Conservation (phyloP, 1,140 invertebrate species). For the Heliconius hewitsoni region DNA sequence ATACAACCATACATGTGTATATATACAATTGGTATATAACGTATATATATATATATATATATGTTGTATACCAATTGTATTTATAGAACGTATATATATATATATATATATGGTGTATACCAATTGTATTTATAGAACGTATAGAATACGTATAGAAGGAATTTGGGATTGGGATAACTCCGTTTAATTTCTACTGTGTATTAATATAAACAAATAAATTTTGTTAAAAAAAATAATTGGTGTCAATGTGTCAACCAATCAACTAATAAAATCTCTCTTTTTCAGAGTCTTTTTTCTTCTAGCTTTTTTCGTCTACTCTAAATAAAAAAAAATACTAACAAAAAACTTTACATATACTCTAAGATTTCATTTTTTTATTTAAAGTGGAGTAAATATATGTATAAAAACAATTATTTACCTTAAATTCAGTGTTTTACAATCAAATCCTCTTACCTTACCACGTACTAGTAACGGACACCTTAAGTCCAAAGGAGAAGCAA, state of each 20-base stretch:
- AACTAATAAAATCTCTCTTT: no score
- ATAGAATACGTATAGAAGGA: not conserved
- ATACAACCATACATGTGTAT: not conserved
- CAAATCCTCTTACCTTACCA: conserved; percentile 2
- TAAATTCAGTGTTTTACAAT: not conserved
- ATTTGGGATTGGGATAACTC: not conserved
- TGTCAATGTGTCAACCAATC: no score
- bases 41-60: not conserved
- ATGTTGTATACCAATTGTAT: not conserved
- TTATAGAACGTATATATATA: not conserved
- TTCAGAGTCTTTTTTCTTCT: no score
- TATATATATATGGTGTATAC: not conserved
- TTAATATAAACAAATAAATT: no score
- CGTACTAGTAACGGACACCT: conserved; percentile 58
- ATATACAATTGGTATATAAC: not conserved
- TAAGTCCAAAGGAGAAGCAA: conserved; percentile 74
- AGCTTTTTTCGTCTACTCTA: no score
- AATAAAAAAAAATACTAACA: no score
- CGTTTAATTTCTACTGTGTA: not conserved
- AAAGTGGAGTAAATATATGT: not conserved
- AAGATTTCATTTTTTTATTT: no score
- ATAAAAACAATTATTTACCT: not conserved
- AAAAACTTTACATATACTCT: no score
- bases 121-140: not conserved
- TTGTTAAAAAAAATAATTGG: no score